A percentile compares a stretch with the other conserved stretches of the same genome.
Conservation (phyloP, 2,888 invertebrate genomes). For the Danaus chrysippus region DNA sequence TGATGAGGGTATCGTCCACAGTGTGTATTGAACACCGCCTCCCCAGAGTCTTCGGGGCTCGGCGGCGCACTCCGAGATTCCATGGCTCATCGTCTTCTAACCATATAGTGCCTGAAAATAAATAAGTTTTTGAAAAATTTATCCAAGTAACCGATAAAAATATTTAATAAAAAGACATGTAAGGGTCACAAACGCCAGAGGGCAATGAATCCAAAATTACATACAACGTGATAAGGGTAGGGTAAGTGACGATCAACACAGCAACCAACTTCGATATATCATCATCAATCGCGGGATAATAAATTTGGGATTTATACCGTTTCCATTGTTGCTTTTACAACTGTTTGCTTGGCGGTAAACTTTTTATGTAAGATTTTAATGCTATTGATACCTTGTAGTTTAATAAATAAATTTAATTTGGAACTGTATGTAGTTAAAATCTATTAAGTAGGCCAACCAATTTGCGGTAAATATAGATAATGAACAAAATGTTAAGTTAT, state of each 20-base stretch:
- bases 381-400: neutral
- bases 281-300: constrained; percentile 73
- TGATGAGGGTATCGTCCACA: constrained; percentile 83
- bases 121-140: constrained; percentile 31
- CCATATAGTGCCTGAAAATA: constrained; percentile 62
- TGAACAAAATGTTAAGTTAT: no score
- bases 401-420: neutral
- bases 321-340: constrained; percentile 56
- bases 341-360: constrained; percentile 20
- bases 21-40: constrained; percentile 85
- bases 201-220: constrained; percentile 76
- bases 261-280: constrained; percentile 76
- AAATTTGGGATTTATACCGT: constrained; percentile 62
- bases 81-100: constrained; percentile 76
- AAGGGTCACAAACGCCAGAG: constrained; percentile 47
- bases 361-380: constrained; percentile 9
- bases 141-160: constrained; percentile 14
- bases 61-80: constrained; percentile 79
- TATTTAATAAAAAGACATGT: constrained; percentile 48
- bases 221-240: constrained; percentile 72
- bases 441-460: no score
- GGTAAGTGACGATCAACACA: constrained; percentile 75
- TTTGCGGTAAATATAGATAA: no score
- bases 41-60: constrained; percentile 77
- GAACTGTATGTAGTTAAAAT: no score